Evolutionary conservation across 2,113 vertebrate genomes (phyloP), one percentile per base, ranked within the genome.

Genomic region (Dipodomys ordii): DNA sequence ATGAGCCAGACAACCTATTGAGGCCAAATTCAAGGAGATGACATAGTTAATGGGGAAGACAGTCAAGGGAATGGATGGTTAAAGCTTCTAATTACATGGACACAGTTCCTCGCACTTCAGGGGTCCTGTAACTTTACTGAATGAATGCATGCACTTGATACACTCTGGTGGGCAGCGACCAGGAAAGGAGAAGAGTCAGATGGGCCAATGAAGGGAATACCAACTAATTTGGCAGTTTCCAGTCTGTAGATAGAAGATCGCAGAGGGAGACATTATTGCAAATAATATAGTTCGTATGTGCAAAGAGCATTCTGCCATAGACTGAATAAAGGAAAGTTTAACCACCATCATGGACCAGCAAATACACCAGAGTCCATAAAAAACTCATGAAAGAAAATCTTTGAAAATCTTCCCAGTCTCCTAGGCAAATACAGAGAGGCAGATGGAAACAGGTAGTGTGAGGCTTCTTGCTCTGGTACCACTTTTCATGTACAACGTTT

Each of bases 291-390:
- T 35, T 64, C 25, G 12, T 64, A 25, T 9, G 39, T 62, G 74
- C 49, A 74, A n/a, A 28, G n/a, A 35, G 6, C 22, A 30, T 46
- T 69, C 68, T 39, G 32, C 25, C 92, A 19, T 23, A 79, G 32
- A 83, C 2, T 53, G 32, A 79, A n/a, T 39, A 62, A 90, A 83
- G 46, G 68, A 76, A 90, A 92, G 65, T 68, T 25, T 7, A 96
- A 7, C 39, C 28, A 23, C 57, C 49, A 11, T 32, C 7, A 9
- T 28, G 9, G 64, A 25, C 60, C 71, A 46, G 68, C 87, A 93
- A 46, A 83, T n/a, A 83, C 12, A 7, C 20, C 46, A 27, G 9
- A 19, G 11, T 27, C 62, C 30, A 69, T 23, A 90, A 46, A 53
- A 20, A 84, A 27, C 35, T 80, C 73, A 78, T 16, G 39, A 30